Evolutionary conservation across 1,140 invertebrate species (phyloP).

Genomic region (Idris sp.): DNA sequence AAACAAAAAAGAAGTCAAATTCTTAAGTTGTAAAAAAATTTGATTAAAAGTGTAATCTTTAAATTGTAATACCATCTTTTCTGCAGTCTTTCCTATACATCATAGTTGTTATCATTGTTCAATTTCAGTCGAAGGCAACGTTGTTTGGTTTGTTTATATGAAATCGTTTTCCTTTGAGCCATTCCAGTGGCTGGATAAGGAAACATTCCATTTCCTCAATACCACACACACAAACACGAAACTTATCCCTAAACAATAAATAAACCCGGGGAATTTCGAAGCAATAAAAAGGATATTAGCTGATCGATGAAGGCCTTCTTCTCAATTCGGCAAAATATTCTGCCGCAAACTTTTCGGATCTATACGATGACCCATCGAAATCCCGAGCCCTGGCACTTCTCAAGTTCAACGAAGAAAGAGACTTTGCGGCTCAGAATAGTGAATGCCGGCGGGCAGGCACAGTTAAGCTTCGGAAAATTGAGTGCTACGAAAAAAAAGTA

Average conservation of each 20-base stretch:
- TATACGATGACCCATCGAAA: conserved; percentile 47
- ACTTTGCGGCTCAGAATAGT: conserved; percentile 47
- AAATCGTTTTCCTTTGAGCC: conserved; percentile 13
- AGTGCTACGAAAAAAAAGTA: too few species aligned
- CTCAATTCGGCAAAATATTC: conserved; percentile 36
- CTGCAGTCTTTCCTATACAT: too few species aligned
- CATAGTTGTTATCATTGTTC: not conserved
- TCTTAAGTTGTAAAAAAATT: too few species aligned
- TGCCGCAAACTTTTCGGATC: conserved; percentile 20
- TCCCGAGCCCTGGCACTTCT: conserved; percentile 9
- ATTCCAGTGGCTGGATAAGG: conserved; percentile 5
- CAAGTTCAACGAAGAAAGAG: conserved; percentile 35
- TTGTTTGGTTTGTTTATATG: not conserved
- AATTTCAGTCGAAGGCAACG: not conserved
- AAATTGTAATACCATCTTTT: too few species aligned
- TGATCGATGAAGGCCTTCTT: conserved; percentile 41
- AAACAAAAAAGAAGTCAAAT: conserved; percentile 42
- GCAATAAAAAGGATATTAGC: conserved; percentile 53
- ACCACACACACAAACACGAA: conserved; percentile 16
- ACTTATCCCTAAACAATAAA: conserved; percentile 53
- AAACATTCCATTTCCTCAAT: conserved; percentile 11
- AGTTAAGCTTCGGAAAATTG: conserved; percentile 76
- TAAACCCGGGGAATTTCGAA: conserved; percentile 25
- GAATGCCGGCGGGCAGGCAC: conserved; percentile 2
- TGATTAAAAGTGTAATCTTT: too few species aligned